These are phyloP conservation scores for Prorops nasuta DNA, from an alignment of 1,140 invertebrate species.

Conservation along the genomic window DNA sequence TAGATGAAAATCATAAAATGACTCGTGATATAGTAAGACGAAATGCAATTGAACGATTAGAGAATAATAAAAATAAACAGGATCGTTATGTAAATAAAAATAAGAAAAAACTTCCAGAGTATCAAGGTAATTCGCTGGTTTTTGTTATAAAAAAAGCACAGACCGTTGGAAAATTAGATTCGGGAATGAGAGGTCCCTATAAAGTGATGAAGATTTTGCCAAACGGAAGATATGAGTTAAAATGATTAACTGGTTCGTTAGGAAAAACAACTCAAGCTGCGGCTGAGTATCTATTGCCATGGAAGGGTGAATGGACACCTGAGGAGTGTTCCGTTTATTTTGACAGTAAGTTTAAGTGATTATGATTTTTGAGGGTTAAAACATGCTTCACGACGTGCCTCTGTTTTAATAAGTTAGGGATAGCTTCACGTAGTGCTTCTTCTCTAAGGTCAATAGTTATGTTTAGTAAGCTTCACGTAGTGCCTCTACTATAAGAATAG, in stretches of 20 bases:
- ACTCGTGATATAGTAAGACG: neutral
- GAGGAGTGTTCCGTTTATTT: neutral
- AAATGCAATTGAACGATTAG: neutral
- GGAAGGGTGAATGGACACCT: slow-evolving; percentile 3
- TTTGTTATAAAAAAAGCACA: slow-evolving; percentile 1
- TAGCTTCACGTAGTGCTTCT: too few relatives aligned
- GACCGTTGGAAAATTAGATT: neutral
- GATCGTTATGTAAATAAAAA: neutral
- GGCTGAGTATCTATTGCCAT: neutral
- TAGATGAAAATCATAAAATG: neutral
- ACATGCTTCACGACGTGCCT: neutral
- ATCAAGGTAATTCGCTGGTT: neutral
- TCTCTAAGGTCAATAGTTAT: too few relatives aligned
- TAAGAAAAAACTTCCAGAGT: neutral
- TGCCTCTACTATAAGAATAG: too few relatives aligned
- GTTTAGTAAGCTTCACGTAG: too few relatives aligned
- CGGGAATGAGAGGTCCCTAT: neutral
- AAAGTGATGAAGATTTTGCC: neutral
- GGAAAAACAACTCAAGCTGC: slow-evolving; percentile 1
- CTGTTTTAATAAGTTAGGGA: too few relatives aligned
- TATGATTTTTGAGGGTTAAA: neutral
- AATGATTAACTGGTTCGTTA: neutral
- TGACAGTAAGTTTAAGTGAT: neutral
- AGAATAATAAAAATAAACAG: neutral
- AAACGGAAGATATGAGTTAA: neutral